Base-by-base conservation (phyloP, 2,797 vertebrate species). In the Intellagama lesueurii region DNA sequence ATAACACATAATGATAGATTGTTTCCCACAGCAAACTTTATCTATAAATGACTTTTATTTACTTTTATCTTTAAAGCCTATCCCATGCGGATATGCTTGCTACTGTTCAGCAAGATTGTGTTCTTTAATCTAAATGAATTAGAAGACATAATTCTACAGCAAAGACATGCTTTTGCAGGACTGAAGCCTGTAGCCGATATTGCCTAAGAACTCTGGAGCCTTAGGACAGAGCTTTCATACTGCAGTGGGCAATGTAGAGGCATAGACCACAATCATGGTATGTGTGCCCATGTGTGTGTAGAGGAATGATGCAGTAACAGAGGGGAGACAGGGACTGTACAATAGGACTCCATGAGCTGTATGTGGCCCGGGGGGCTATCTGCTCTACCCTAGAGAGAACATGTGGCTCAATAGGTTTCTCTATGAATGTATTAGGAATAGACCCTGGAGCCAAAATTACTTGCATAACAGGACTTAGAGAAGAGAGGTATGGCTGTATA, bases 21-120 rank as follows among this genome's bases (percentile, higher is more conserved):
- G 30, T 72, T 72, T 72, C 92, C 6, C 79, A 72, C 87, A 73
- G 14, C 14, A 85, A 88, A 76, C 40, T 86, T 75, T 26, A 81
- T 9, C 79, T 88, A 30, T 88, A 88, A 6, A 70, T 8, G 0
- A 11, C 72, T 9, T 89, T 88, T 92, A 90, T 72, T 30, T 70
- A 88, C 44, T 28, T 80, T 52, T 8, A 72, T 14, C n/a, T n/a
- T 11, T 72, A 7, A 26, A 26, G 6, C 24, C 66, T 24, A 69
- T 69, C 22, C 69, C 28, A 70, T 28, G 69, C 28, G 30, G 30
- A 70, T 30, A 30, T 70, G 30, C 28, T 70, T 70, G 69, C 28
- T n/a, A n/a, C 28, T 17, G 14, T 75, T 17, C 17, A 32, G 72
- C 72, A 75, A 75, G 32, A 87, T 87, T 68, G 9, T 16, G 22